Conservation (phyloP, 2,797 vertebrate genomes). For the Tapera naevia region DNA sequence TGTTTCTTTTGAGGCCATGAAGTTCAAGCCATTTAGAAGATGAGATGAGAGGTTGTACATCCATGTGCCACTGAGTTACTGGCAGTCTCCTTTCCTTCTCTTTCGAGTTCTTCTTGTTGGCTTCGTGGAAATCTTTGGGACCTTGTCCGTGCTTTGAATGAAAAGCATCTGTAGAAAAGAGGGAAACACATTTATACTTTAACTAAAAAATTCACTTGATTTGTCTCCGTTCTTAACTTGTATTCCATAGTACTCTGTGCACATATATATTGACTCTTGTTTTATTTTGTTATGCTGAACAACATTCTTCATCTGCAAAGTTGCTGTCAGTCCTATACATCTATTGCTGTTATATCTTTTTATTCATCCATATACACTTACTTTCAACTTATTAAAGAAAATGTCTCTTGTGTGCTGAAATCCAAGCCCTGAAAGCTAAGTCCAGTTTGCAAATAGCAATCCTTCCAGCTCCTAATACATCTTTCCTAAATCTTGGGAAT, state of each 20-base stretch:
- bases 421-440: background rate
- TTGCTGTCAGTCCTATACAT: background rate
- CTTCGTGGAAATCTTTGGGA: background rate
- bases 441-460: background rate
- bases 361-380: background rate
- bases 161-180: conserved; percentile 31
- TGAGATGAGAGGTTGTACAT: conserved; percentile 71
- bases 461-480: background rate
- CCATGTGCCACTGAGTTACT: background rate
- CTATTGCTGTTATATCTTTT: background rate
- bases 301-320: background rate
- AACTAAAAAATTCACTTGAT: background rate
- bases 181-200: background rate
- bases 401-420: background rate
- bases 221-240: background rate
- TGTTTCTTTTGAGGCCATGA: conserved; percentile 79
- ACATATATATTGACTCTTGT: background rate
- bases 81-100: background rate
- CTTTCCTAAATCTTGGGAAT: background rate
- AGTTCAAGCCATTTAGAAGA: conserved; percentile 79
- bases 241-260: background rate
- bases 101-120: background rate
- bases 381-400: background rate
- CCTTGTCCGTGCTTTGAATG: conserved; percentile 20
- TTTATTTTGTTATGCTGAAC: background rate